A percentile compares a stretch with the other conserved stretches of the same genome.
Evolutionary conservation across 2,797 vertebrate species (phyloP).

Genomic region (Ispidina lecontei): DNA sequence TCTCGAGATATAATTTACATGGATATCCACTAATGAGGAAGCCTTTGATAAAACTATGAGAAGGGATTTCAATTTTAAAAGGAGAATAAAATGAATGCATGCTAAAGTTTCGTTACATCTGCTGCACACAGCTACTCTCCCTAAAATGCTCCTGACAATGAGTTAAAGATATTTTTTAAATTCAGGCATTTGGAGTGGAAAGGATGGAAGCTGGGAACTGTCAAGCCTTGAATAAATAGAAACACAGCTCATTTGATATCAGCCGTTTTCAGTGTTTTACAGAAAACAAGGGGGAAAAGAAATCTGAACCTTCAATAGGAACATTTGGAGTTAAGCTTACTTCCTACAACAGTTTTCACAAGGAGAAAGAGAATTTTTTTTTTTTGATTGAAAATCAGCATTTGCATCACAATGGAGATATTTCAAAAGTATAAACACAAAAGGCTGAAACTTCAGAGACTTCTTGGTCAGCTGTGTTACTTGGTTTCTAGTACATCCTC

Average conservation of each 20-base stretch:
- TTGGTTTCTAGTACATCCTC: conserved; percentile 41
- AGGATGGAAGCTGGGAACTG: background rate
- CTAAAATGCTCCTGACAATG: background rate
- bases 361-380: conserved; percentile 48
- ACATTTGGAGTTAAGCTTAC: conserved; percentile 45
- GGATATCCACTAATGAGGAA: background rate
- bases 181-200: background rate
- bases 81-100: background rate
- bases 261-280: background rate
- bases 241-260: background rate
- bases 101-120: background rate
- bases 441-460: conserved; percentile 74
- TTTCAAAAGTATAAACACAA: conserved; percentile 80
- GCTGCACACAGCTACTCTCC: background rate
- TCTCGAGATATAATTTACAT: conserved; percentile 21
- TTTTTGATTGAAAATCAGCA: conserved; percentile 71
- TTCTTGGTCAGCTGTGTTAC: conserved; percentile 52
- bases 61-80: background rate
- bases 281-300: conserved; percentile 30
- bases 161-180: background rate
- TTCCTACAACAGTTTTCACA: conserved; percentile 62
- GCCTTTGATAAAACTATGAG: background rate
- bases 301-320: background rate
- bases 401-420: conserved; percentile 83
- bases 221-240: background rate